Conservation (phyloP, 2,888 invertebrate species). For the Drosophila cognata region DNA sequence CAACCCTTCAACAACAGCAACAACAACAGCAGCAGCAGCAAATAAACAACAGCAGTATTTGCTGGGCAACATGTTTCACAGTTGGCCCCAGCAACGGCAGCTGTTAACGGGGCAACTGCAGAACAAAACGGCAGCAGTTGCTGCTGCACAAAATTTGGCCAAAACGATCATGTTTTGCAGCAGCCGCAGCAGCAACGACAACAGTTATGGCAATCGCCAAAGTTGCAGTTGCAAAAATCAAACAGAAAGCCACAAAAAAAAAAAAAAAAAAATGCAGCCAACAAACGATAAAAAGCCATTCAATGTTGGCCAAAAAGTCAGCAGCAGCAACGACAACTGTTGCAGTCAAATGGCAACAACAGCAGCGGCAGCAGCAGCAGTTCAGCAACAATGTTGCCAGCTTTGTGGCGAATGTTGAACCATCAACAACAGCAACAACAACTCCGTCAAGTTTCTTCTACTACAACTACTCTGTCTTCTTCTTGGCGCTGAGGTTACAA, state of each 20-base stretch:
- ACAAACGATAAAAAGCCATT: slow-evolving; percentile 53
- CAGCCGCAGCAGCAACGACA: slow-evolving; percentile 39
- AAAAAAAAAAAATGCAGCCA: slow-evolving; percentile 22
- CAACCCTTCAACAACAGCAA: slow-evolving; percentile 51
- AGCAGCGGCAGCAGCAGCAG: slow-evolving; percentile 36
- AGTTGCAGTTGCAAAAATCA: slow-evolving; percentile 76
- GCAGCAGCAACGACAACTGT: slow-evolving; percentile 43
- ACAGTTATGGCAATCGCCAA: slow-evolving; percentile 74
- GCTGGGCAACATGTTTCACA: slow-evolving; percentile 61
- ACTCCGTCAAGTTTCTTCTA: slow-evolving; percentile 36
- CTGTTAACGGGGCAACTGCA: slow-evolving; percentile 51
- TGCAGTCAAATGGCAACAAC: slow-evolving; percentile 60
- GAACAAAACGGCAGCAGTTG: slow-evolving; percentile 55
- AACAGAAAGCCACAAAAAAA: slow-evolving; percentile 60
- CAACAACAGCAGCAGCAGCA: slow-evolving; percentile 28
- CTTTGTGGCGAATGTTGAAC: slow-evolving; percentile 31
- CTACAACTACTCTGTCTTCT: slow-evolving; percentile 26
- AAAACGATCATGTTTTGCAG: slow-evolving; percentile 73
- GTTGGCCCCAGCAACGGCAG: slow-evolving; percentile 55
- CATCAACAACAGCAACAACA: slow-evolving; percentile 20
- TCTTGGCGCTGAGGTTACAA: slow-evolving; percentile 68
- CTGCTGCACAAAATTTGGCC: slow-evolving; percentile 72
- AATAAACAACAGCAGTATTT: slow-evolving; percentile 43
- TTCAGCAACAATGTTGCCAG: slow-evolving; percentile 55
- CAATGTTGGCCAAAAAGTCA: slow-evolving; percentile 67